Base-by-base conservation (phyloP, 2,113 vertebrate species). In the Daboia siamensis region DNA sequence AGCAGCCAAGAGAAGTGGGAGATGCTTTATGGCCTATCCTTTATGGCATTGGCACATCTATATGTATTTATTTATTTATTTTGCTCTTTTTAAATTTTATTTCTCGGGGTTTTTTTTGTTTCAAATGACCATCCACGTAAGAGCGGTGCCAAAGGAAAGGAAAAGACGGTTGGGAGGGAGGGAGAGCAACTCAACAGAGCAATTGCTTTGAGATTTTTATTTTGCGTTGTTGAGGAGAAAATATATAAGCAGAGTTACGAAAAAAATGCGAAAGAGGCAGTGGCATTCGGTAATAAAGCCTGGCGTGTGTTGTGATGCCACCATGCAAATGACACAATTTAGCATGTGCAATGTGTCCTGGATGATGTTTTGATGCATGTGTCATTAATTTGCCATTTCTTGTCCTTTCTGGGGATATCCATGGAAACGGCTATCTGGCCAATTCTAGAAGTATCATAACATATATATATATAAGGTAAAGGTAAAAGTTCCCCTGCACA, bases 1-100 rank as follows among this genome's bases (percentile, higher is more conserved):
- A 92, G 93, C 89, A 95, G 96, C 94, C 96, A 95, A 91, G 94
- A 97, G 97, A 96, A 95, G 80, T 86, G 61, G 61, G 93, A 94
- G 95, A 94, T 0, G 9, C 95, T 51, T 51, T 51, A 51, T 51
- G 94, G 56, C 89, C 92, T 74, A 89, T 91, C 93, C 94, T 96
- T 94, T 96, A 64, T 54, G 51, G 29, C 11, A 0, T 1, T 0
- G 5, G 88, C 11, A 11, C 33, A 52, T 74, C 4, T 56, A 56
- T 20, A 56, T 20, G 1, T 56, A 56, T 56, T 1, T 54, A 54
- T 54, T 2, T 54, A 54, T 54, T 2, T 56, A 56, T 56, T 33
- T 29, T 48, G 33, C 13, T 91, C 61, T 85, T 48, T 48, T 48
- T 48, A 84, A 44, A 3, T 0, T 64, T 44, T n/a, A 8, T 61